Percentiles rank a stretch among this genome's conserved stretches.
Conservation (phyloP, 1,140 invertebrate species). For the Eumaeus atala region DNA sequence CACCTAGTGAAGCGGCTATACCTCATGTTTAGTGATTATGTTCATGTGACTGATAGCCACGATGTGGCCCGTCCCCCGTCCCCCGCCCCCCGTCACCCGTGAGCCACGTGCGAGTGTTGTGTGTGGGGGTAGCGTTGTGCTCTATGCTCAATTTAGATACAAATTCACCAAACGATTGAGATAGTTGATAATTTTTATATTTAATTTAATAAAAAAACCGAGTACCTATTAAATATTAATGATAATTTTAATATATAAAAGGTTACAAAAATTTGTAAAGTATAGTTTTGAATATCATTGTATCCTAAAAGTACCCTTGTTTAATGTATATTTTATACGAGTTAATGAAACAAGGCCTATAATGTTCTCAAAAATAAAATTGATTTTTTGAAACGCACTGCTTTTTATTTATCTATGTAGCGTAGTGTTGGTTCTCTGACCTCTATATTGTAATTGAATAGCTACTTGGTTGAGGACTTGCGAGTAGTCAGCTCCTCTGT, state of each 20-base stretch:
- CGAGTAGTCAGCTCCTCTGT: too few species aligned
- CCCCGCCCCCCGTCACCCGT: slow-evolving; percentile 65
- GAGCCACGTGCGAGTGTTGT: slow-evolving; percentile 57
- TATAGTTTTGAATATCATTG: slow-evolving; percentile 48
- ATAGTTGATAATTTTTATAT: slow-evolving; percentile 69
- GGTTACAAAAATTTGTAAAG: slow-evolving; percentile 57
- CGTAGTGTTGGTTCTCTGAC: neutral
- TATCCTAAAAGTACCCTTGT: slow-evolving; percentile 41
- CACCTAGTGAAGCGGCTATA: slow-evolving; percentile 62
- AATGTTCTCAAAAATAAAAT: slow-evolving; percentile 50
- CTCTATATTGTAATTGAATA: too few species aligned
- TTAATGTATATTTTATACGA: slow-evolving; percentile 50
- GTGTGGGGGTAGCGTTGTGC: slow-evolving; percentile 70
- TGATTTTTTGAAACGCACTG: slow-evolving; percentile 30
- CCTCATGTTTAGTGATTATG: slow-evolving; percentile 65
- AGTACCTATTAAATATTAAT: slow-evolving; percentile 70
- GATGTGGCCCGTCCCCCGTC: slow-evolving; percentile 67
- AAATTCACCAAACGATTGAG: slow-evolving; percentile 70
- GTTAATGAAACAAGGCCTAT: slow-evolving; percentile 42
- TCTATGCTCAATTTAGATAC: slow-evolving; percentile 73
- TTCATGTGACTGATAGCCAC: slow-evolving; percentile 62
- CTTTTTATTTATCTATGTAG: slow-evolving; percentile 2
- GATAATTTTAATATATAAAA: slow-evolving; percentile 73
- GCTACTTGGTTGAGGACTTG: too few species aligned
- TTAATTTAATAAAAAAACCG: slow-evolving; percentile 53